phyloP scores from a whole-genome alignment of 2,797 vertebrate species.

The Molossus molossus region DNA sequence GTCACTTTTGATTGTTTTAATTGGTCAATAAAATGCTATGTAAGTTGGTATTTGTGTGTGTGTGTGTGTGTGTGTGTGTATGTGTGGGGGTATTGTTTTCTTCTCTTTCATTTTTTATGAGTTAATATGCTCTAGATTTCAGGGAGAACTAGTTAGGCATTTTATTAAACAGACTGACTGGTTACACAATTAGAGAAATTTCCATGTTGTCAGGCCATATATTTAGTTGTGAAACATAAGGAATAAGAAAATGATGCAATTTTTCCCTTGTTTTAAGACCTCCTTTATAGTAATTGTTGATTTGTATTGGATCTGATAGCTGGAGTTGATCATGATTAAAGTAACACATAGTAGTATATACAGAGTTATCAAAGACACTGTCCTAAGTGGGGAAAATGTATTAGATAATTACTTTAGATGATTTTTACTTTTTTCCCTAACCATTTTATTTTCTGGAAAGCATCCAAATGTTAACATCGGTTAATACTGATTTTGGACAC shows the following conservation, averaged over 20 bases:
- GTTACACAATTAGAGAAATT: not conserved
- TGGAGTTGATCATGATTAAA: conserved; percentile 22
- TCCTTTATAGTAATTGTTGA: not conserved
- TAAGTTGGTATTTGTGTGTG: not conserved
- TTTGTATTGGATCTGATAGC: conserved; percentile 16
- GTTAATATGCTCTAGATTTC: not conserved
- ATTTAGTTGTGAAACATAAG: not conserved
- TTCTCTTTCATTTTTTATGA: conserved; percentile 53
- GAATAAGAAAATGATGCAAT: not conserved
- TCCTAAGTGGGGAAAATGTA: conserved; percentile 50
- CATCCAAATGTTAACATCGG: conserved; percentile 67
- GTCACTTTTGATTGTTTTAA: not conserved
- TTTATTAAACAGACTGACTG: not conserved
- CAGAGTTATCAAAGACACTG: not conserved
- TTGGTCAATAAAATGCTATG: not conserved
- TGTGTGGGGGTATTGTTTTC: not conserved
- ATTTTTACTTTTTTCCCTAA: conserved; percentile 72
- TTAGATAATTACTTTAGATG: conserved; percentile 43
- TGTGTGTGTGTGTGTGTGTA: not conserved
- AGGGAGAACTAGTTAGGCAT: not conserved
- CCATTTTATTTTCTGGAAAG: conserved; percentile 78
- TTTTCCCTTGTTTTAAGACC: not conserved
- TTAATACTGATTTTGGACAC: conserved; percentile 76
- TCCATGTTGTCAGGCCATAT: not conserved
- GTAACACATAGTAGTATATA: not conserved